Evolutionary conservation across 2,113 vertebrate species (phyloP), one percentile per base, ranked within the genome.

Genomic region (Lontra canadensis): DNA sequence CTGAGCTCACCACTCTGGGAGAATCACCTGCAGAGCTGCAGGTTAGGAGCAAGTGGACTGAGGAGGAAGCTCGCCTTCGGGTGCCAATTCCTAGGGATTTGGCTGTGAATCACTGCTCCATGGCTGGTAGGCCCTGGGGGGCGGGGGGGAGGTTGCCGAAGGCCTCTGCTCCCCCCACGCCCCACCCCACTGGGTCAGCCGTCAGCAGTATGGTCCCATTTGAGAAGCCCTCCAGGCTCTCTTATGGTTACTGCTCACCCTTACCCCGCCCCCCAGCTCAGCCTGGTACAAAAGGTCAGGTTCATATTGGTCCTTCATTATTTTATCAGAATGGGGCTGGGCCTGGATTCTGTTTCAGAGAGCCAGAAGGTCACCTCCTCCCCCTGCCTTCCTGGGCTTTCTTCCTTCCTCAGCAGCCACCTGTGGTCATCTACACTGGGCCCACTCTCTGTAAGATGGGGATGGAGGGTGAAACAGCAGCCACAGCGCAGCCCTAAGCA

Each of bases 81-180:
- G 63, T 42, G 74, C 63, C n/a, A 2, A 1, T 39, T 74, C 12
- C 5, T 36, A 29, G 65, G 52, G 71, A 88, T 82, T 52, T 82
- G 42, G 59, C 94, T 93, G 23, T 39, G 78, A 63, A 29, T 96
- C 80, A 96, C 95, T 81, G 94, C 90, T 84, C 47, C 0, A 1
- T 65, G 92, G 74, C 92, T 57, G 42, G 55, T 8, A 47, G 92
- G 63, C 52, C 63, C 10, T 34, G 21, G 23, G n/a, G 1, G 21
- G n/a, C 0, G 21, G 71, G 61, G 69, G 49, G 25, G 7, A 4
- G 18, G 6, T 76, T 18, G 6, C 11, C 47, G 78, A 85, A 79
- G 49, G 84, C 44, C 39, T 1, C 26, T 21, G 52, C 67, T 67
- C 49, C 71, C 39, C 21, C 36, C 15, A 29, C 21, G 47, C 44